Conservation (phyloP, 1,140 invertebrate species). For the Meteorus sp. region DNA sequence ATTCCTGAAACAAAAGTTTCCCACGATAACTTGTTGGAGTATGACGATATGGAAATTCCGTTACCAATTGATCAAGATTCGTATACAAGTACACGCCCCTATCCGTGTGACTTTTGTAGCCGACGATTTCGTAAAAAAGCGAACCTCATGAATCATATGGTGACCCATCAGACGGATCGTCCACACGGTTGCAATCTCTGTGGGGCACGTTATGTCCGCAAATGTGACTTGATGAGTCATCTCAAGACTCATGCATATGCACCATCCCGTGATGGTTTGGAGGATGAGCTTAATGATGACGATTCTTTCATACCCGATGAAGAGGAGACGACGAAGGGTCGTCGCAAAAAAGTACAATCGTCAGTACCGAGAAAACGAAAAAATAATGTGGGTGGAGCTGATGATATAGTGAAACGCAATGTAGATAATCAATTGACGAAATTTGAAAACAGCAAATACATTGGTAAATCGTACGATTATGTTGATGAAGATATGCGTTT, state of each 20-base stretch:
- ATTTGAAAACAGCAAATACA: conserved; percentile 44
- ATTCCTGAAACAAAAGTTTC: conserved; percentile 62
- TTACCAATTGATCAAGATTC: conserved; percentile 80
- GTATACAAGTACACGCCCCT: conserved; percentile 77
- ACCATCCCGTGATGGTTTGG: conserved; percentile 57
- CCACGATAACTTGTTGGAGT: conserved; percentile 61
- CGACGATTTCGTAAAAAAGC: conserved; percentile 79
- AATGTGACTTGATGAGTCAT: conserved; percentile 78
- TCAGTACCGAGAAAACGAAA: conserved; percentile 51
- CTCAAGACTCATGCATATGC: conserved; percentile 78
- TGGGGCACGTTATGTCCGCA: conserved; percentile 74
- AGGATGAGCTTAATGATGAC: conserved; percentile 61
- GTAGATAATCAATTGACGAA: conserved; percentile 32
- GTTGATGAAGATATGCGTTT: conserved; percentile 57
- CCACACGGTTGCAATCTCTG: conserved; percentile 78
- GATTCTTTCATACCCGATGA: conserved; percentile 47
- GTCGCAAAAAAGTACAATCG: conserved; percentile 53
- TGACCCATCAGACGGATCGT: conserved; percentile 77
- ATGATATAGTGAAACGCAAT: conserved; percentile 36
- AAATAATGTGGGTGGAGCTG: conserved; percentile 38
- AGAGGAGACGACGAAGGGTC: conserved; percentile 49
- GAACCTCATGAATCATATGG: conserved; percentile 82
- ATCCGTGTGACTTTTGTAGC: conserved; percentile 83
- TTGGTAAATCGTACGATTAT: conserved; percentile 52
- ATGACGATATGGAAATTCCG: conserved; percentile 74